Base-by-base conservation (phyloP, 2,888 invertebrate genomes). In the Diarsia rubi region DNA sequence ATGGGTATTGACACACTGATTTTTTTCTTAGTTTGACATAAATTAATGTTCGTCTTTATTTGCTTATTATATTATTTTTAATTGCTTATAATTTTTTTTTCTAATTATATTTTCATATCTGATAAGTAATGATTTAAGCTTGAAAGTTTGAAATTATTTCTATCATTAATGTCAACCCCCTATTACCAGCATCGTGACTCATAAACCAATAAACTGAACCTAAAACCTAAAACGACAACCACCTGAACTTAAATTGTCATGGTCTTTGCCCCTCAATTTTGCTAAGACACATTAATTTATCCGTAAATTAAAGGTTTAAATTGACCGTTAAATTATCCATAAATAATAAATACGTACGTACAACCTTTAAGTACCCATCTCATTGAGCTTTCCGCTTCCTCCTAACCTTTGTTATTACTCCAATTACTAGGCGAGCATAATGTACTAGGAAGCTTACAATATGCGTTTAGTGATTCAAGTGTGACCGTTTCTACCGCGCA, bases 401-500 rank as follows among this genome's bases (percentile, higher is more conserved):
- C 45, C 68, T 77, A 82, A 85, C 82, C 83, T 83, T 73, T 67
- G 68, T 68, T 75, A 86, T 86, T 86, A 83, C 75, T 81, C 79
- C 74, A 81, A 78, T 81, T 87, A 88, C 88, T 31, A 85, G 86
- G 88, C 76, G 67, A 64, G 66, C 82, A 86, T 88, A 87, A 86
- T 79, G 77, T 66, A 84, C 83, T 69, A 90, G 90, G 88, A 89
- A 89, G 86, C 81, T 75, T 47, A 70, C 70, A 74, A 70, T 76
- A 74, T 82, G 83, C 87, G 85, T 88, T 90, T 90, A 88, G 86
- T 88, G 89, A 90, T 90, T 90, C 81, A 80, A 87, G 79, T 90
- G 89, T 90, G 87, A 90, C 90, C 81, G 82, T 75, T 79, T 86
- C 59, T 63, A 72, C 73, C 73, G 80, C 68, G 77, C 73, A 54